Evolutionary conservation across 2,888 invertebrate genomes (phyloP).

Genomic region (Caenorhabditis sp.): DNA sequence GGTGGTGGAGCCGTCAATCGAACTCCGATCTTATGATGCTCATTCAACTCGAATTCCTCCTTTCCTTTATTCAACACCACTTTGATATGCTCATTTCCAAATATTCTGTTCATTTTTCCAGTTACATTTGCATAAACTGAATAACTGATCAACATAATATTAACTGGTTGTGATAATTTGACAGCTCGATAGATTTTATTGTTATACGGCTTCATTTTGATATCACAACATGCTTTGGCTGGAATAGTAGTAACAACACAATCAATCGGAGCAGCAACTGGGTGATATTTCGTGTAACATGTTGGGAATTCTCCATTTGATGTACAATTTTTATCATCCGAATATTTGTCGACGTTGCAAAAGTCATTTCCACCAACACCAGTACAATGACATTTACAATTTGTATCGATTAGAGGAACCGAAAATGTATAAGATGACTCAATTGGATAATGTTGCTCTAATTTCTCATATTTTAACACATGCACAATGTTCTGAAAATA

Average conservation of each 20-base stretch:
- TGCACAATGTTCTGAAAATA: slow-evolving; percentile 29
- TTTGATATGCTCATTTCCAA: slow-evolving; percentile 31
- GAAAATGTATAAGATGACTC: slow-evolving; percentile 41
- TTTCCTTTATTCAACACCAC: slow-evolving; percentile 24
- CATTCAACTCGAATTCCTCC: slow-evolving; percentile 37
- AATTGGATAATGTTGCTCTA: slow-evolving; percentile 39
- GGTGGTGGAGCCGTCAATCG: slow-evolving; percentile 30
- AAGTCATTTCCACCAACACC: slow-evolving; percentile 31
- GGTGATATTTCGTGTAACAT: slow-evolving; percentile 39
- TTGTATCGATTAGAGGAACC: slow-evolving; percentile 38
- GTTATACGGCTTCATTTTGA: slow-evolving; percentile 31
- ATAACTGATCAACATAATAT: slow-evolving; percentile 24
- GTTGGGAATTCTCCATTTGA: slow-evolving; percentile 30
- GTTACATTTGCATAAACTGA: slow-evolving; percentile 37
- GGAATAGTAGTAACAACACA: slow-evolving; percentile 37
- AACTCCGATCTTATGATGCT: slow-evolving; percentile 31
- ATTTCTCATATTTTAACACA: slow-evolving; percentile 35
- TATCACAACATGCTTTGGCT: slow-evolving; percentile 38
- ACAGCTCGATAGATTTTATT: slow-evolving; percentile 34
- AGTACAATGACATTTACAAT: slow-evolving; percentile 38
- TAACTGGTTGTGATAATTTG: slow-evolving; percentile 32
- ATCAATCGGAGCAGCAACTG: slow-evolving; percentile 28
- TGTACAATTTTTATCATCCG: slow-evolving; percentile 37
- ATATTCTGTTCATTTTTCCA: slow-evolving; percentile 31
- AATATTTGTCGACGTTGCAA: slow-evolving; percentile 35